Evolutionary conservation across 2,113 vertebrate species (phyloP), one percentile per base, ranked within the genome.

Genomic region (Thryonomys swinderianus): DNA sequence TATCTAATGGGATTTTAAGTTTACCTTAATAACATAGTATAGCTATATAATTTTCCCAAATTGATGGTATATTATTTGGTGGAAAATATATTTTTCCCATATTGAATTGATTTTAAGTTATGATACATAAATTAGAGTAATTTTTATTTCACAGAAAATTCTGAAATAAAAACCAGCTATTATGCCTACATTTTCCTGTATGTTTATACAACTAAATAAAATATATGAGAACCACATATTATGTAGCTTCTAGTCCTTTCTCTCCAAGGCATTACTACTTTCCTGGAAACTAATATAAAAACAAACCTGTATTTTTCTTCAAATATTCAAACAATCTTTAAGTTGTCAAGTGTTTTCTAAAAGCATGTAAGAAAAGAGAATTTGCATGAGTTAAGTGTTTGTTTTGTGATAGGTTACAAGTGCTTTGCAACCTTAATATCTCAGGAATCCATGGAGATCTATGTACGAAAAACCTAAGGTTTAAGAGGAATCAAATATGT

Each of bases 1-100:
- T 93, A 86, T 94, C 94, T 97, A 96, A 94, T 66, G 95, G 94
- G 96, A 97, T 97, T 97, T 95, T 97, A 96, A 89, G 64, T 96
- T 95, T 93, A 96, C 62, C 97, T 93, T 92, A 91, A 90, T 93
- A 93, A 96, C 34, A 76, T 88, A 97, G 82, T 93, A 97, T 23
- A 96, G 90, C 93, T 96, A 96, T 61, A 80, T 67, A 74, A 92
- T 96, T 97, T 69, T 59, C 62, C 85, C 37, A 93, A 94, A 45
- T 40, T 96, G 87, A 84, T 96, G 94, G 51, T 25, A 71, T n/a
- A 8, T 97, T 95, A 81, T 94, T 97, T 97, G 89, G 97, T 51
- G 96, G 86, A 74, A 97, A 94, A 53, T 92, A 61, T 71, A 92
- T 66, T 88, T 92, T 62, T 34, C 91, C 76, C 25, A 92, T 96